Conservation (phyloP, 2,888 invertebrate species). For the Oxycera nigricornis region DNA sequence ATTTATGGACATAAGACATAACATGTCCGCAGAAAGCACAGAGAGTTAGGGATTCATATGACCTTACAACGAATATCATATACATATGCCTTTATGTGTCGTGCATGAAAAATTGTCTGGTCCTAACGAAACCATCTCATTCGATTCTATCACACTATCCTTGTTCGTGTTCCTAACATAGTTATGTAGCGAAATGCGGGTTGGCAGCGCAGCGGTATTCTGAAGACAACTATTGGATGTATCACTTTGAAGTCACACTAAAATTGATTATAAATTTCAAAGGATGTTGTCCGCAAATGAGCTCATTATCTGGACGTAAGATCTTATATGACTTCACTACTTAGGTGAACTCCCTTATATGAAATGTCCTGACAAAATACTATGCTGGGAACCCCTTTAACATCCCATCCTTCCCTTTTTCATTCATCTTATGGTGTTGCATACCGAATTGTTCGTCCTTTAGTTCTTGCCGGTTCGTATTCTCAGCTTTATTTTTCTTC, state of each 20-base stretch:
- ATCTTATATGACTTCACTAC: no score
- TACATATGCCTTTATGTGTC: slow-evolving; percentile 33
- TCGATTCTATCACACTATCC: slow-evolving; percentile 34
- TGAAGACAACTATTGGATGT: no score
- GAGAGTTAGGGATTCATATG: neutral
- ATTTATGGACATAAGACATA: neutral
- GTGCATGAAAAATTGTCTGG: slow-evolving; percentile 39
- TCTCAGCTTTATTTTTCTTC: slow-evolving; percentile 33
- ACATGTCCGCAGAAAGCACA: slow-evolving; percentile 21
- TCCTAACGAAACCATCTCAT: slow-evolving; percentile 19
- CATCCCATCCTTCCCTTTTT: neutral
- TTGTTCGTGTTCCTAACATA: neutral
- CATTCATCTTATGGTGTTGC: neutral
- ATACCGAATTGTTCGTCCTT: slow-evolving; percentile 2
- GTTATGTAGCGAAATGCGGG: no score
- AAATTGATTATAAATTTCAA: no score
- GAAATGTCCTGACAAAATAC: neutral
- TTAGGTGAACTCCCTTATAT: neutral
- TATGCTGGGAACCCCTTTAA: no score
- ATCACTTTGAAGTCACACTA: no score
- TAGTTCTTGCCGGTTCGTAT: slow-evolving; percentile 8
- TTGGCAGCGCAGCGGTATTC: no score
- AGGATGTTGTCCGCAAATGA: no score
- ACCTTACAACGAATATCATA: neutral
- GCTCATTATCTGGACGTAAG: no score